Base-by-base conservation (phyloP, 2,113 vertebrate genomes). In the Bubalus kerabau region DNA sequence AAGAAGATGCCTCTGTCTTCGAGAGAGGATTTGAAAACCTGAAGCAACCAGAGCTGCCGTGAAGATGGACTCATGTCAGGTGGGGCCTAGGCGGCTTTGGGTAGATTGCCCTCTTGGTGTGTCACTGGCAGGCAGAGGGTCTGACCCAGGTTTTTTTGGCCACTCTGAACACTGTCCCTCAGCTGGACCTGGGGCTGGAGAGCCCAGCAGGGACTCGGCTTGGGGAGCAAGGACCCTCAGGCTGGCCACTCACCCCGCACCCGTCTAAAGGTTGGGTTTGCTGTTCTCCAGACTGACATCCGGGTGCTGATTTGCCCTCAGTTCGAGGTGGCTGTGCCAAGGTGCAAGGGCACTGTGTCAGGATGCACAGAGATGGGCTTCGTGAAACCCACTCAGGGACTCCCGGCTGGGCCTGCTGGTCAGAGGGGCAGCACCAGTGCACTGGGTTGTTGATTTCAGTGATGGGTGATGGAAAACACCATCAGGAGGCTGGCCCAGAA, bases 181-280 rank as follows among this genome's bases (percentile, higher is more conserved):
- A 1, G 64, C 16, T 57, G 14, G 12, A 11, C 67, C 54, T 1
- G 28, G 50, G 46, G 30, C 3, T 1, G 5, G 60, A 46, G 54
- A 57, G 50, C 30, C 8, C 6, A 23, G 3, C 1, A 3, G 0
- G 12, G 67, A 9, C 40, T 9, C 8, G 0, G 23, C 5, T 8
- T 24, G 24, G 24, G 13, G 67, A 4, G 5, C 8, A 11, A 6
- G 52, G 5, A 6, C 23, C 9, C 36, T 30, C 28, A 64, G 13
- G 8, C 8, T 46, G 9, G 2, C 30, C 23, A 0, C 1, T 16
- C 4, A 5, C 8, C 17, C 0, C 2, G 9, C 4, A 4, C 4
- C 54, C 6, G 10, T 46, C 54, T 26, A 6, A 43, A 3, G 52
- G 21, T 24, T 23, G 23, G 54, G 8, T 8, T 50, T 0, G 1